Conservation (phyloP, 2,888 invertebrate species). For the Pilophorus perplexus region DNA sequence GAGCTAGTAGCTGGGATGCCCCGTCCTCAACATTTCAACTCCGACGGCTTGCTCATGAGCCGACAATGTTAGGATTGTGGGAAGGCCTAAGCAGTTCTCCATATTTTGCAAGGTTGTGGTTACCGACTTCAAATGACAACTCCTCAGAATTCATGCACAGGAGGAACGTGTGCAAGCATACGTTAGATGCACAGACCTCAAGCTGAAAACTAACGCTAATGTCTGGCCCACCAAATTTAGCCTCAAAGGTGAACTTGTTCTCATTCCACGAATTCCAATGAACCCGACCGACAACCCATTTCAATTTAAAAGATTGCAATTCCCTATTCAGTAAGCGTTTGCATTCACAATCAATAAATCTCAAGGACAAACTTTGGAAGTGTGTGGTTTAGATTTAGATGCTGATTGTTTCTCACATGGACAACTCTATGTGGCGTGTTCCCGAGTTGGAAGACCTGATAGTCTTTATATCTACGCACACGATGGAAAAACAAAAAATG, state of each 20-base stretch:
- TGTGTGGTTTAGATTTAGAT: constrained; percentile 45
- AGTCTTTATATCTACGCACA: constrained; percentile 26
- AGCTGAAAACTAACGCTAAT: not conserved
- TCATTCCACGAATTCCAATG: constrained; percentile 42
- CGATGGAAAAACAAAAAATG: no score
- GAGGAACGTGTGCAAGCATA: no score
- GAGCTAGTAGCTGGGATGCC: no score
- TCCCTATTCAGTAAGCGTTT: constrained; percentile 46
- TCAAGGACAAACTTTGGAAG: constrained; percentile 46
- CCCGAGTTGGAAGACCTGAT: constrained; percentile 27
- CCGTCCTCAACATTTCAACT: no score
- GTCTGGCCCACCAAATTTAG: not conserved
- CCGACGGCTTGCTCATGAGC: no score
- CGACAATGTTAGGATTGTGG: no score
- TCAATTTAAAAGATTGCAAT: constrained; percentile 46
- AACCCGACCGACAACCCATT: constrained; percentile 41
- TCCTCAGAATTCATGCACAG: no score
- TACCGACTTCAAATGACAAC: no score
- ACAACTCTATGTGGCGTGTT: constrained; percentile 41
- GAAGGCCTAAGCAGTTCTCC: no score
- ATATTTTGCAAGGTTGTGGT: no score
- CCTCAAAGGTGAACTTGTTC: constrained; percentile 49
- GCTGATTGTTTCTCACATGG: constrained; percentile 45
- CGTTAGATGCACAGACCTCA: no score
- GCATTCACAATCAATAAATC: constrained; percentile 47